Conservation (phyloP, 2,888 invertebrate species). For the Halocaridina rubra region DNA sequence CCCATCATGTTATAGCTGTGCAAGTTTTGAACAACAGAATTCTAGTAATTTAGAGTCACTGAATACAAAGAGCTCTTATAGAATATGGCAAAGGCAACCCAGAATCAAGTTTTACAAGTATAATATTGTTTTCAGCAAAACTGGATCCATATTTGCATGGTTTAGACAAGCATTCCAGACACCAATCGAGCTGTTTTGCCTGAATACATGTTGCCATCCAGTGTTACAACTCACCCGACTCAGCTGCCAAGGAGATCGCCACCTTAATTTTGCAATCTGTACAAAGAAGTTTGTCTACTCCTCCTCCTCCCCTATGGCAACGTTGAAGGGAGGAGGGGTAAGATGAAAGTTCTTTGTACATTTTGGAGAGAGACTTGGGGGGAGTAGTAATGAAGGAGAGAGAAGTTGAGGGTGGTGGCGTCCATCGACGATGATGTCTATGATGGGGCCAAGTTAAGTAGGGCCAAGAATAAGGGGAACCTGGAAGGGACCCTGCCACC, state of each 20-base stretch:
- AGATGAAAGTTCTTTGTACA: slow-evolving; percentile 44
- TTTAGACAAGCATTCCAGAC: background rate
- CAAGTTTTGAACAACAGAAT: too few species aligned
- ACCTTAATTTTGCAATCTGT: background rate
- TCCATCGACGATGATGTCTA: background rate
- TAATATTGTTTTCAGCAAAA: too few species aligned
- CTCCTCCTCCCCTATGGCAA: background rate
- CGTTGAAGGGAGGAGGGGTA: background rate
- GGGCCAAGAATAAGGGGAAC: background rate
- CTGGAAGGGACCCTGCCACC: background rate
- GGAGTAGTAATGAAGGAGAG: slow-evolving; percentile 33
- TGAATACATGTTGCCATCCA: background rate
- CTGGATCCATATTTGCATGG: background rate
- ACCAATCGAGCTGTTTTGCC: background rate
- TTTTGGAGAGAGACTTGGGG: slow-evolving; percentile 26
- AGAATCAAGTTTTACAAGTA: too few species aligned
- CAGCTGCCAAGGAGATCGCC: background rate
- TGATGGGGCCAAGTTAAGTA: background rate
- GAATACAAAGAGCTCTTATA: too few species aligned
- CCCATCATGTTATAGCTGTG: too few species aligned
- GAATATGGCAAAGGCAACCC: too few species aligned
- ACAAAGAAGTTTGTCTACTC: slow-evolving; percentile 11
- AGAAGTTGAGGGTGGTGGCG: slow-evolving; percentile 42
- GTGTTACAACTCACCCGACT: background rate
- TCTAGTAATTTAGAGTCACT: too few species aligned